Conservation (phyloP, 1,140 invertebrate species). For the Zophobas atratus region DNA sequence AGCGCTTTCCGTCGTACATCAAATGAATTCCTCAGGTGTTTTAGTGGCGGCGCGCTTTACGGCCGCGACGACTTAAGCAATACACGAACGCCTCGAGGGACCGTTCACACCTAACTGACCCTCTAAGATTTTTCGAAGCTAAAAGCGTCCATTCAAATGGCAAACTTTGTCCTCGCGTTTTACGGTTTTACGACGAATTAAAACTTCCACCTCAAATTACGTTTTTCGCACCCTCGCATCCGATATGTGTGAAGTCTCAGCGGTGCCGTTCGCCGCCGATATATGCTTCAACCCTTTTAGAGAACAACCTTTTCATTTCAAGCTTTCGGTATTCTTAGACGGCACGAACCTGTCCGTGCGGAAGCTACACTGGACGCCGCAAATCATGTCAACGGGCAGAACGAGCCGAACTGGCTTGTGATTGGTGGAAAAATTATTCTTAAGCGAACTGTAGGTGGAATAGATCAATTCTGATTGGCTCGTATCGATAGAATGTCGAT, state of each 20-base stretch:
- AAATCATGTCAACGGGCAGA: neutral
- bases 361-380: neutral
- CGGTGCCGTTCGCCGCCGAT: slow-evolving; percentile 18
- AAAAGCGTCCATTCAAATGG: neutral
- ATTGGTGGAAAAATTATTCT: too few species aligned
- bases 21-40: slow-evolving; percentile 57
- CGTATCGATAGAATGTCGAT: too few species aligned
- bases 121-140: neutral
- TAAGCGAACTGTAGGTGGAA: too few species aligned
- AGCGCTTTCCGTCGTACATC: slow-evolving; percentile 44
- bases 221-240: slow-evolving; percentile 19
- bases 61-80: slow-evolving; percentile 12
- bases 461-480: too few species aligned
- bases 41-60: slow-evolving; percentile 43
- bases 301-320: slow-evolving; percentile 53
- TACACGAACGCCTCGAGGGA: slow-evolving; percentile 10
- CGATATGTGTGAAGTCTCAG: slow-evolving; percentile 30
- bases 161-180: neutral
- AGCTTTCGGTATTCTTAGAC: slow-evolving; percentile 20
- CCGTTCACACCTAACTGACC: slow-evolving; percentile 12
- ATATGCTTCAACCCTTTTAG: slow-evolving; percentile 51
- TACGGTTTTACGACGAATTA: slow-evolving; percentile 33
- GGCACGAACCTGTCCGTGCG: slow-evolving; percentile 22
- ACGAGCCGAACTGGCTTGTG: neutral
- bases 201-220: slow-evolving; percentile 29